A percentile compares a stretch with the other conserved stretches of the same genome.
These are phyloP conservation scores for Rhinoderma darwinii DNA, from an alignment of 2,113 vertebrate genomes.

Conservation along the genomic window DNA sequence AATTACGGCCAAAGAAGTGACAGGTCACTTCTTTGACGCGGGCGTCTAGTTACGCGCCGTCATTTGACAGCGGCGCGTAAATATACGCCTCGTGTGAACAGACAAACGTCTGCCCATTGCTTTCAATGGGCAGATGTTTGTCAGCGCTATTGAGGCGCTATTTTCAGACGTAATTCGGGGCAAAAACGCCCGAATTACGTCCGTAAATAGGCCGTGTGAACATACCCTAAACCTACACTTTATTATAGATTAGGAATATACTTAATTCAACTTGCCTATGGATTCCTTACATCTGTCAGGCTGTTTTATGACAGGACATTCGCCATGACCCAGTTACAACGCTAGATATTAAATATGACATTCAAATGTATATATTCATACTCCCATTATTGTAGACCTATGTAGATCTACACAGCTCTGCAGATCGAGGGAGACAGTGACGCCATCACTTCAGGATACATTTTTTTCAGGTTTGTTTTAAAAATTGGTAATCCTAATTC, in stretches of 20 bases:
- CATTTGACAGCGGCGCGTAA: too few species aligned
- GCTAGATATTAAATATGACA: background rate
- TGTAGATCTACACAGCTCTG: constrained; percentile 5
- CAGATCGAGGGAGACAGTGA: background rate
- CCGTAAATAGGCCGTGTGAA: too few species aligned
- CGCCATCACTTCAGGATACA: background rate
- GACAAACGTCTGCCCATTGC: too few species aligned
- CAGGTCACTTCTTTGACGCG: too few species aligned
- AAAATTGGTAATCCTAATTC: background rate
- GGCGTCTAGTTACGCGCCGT: too few species aligned
- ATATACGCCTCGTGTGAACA: too few species aligned
- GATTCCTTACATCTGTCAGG: background rate
- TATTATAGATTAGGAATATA: background rate
- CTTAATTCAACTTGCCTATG: background rate
- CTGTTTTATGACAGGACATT: background rate
- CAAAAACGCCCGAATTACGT: too few species aligned
- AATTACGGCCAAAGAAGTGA: too few species aligned
- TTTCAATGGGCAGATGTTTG: too few species aligned
- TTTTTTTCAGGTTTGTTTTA: constrained; percentile 9
- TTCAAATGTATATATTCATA: background rate
- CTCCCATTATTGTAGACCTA: constrained; percentile 1
- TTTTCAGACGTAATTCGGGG: too few species aligned
- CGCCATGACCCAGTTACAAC: background rate
- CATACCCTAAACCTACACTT: background rate
- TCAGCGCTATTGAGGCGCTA: too few species aligned